Conservation (phyloP, 2,888 invertebrate species). For the Vannuccia rotundouncinata region DNA sequence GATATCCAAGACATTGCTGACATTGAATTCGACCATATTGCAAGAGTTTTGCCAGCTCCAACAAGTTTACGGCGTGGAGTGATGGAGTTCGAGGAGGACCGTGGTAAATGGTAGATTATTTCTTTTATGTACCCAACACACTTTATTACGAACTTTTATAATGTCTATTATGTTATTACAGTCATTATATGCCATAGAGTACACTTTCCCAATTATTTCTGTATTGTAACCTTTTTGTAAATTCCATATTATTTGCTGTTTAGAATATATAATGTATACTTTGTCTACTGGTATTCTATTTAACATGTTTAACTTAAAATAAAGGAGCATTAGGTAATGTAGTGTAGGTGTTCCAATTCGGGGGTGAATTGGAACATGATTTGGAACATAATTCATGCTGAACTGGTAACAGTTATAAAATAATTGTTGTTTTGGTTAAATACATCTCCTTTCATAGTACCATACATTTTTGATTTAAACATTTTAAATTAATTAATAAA, state of each 20-base stretch:
- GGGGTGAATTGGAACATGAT: neutral
- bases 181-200: neutral
- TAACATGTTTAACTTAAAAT: neutral
- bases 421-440: constrained; percentile 25
- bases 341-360: neutral
- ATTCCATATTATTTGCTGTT: neutral
- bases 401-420: constrained; percentile 24
- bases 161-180: neutral
- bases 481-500: no score
- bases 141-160: neutral
- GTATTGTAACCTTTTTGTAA: neutral
- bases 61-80: neutral
- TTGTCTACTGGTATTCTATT: neutral
- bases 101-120: neutral
- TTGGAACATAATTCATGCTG: neutral
- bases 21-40: neutral
- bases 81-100: neutral
- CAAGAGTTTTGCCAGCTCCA: neutral
- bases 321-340: neutral
- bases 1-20: neutral
- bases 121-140: neutral
- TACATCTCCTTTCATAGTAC: constrained; percentile 19
- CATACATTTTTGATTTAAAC: constrained; percentile 24
- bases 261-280: neutral
- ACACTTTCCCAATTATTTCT: neutral